Percentiles rank a stretch among this genome's conserved stretches.
Evolutionary conservation across 1,140 invertebrate genomes (phyloP).

Genomic region (Teleopsis dalmanni): DNA sequence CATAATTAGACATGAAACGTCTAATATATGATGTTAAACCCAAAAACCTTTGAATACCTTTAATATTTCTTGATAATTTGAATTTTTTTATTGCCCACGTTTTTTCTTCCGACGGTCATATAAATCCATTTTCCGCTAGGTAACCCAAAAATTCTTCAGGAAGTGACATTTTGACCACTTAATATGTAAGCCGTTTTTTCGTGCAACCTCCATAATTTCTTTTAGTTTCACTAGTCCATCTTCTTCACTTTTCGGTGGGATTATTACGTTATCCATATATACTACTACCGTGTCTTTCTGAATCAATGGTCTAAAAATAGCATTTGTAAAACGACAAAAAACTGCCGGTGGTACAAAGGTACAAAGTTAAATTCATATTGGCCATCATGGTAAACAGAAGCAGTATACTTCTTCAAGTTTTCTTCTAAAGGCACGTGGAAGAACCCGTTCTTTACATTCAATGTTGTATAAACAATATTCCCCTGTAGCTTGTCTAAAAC

Average conservation of each 20-base stretch:
- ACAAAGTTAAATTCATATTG: slow-evolving; percentile 39
- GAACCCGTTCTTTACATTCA: slow-evolving; percentile 48
- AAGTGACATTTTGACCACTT: slow-evolving; percentile 45
- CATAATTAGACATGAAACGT: slow-evolving; percentile 26
- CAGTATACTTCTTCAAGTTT: slow-evolving; percentile 24
- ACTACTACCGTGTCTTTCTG: slow-evolving; percentile 14
- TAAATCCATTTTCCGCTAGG: slow-evolving; percentile 18
- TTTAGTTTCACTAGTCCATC: slow-evolving; percentile 38
- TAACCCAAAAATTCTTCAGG: slow-evolving; percentile 39
- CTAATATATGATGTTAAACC: slow-evolving; percentile 23
- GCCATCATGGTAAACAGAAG: slow-evolving; percentile 37
- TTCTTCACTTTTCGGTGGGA: slow-evolving; percentile 32
- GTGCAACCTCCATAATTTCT: slow-evolving; percentile 34
- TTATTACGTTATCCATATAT: slow-evolving; percentile 47
- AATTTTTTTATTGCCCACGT: slow-evolving; percentile 18
- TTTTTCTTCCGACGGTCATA: slow-evolving; percentile 18
- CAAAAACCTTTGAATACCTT: slow-evolving; percentile 28
- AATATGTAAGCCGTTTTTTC: slow-evolving; percentile 40
- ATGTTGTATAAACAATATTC: slow-evolving; percentile 35
- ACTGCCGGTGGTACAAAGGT: slow-evolving; percentile 14
- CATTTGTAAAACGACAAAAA: slow-evolving; percentile 13
- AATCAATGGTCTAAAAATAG: slow-evolving; percentile 16
- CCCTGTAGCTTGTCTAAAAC: background rate
- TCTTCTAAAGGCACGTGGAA: no score
- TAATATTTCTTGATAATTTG: slow-evolving; percentile 22